These are phyloP conservation scores for Eutrigla gurnardus DNA, from an alignment of 2,797 vertebrate species.

Conservation along the genomic window DNA sequence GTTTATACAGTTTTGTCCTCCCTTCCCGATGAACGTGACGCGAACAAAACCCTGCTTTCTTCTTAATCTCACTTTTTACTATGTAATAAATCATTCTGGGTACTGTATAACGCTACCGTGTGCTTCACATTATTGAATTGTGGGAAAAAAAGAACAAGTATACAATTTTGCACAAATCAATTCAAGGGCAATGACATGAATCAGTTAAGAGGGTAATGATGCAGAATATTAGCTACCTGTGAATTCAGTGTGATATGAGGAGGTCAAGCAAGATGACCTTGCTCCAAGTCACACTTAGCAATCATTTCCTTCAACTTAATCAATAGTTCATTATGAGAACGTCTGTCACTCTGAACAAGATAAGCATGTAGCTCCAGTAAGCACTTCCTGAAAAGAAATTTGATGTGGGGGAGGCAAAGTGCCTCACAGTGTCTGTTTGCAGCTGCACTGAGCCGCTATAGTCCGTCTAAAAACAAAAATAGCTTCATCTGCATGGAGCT, in stretches of 20 bases:
- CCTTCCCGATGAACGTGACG: constrained; percentile 45
- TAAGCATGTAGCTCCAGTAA: not conserved
- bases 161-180: constrained; percentile 25
- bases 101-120: not conserved
- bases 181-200: constrained; percentile 39
- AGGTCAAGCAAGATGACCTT: constrained; percentile 48
- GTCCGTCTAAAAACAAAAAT: constrained; percentile 23
- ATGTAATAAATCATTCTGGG: constrained; percentile 61
- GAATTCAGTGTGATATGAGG: constrained; percentile 12
- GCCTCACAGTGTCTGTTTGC: constrained; percentile 9
- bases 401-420: not conserved
- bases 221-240: constrained; percentile 11
- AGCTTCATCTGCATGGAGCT: constrained; percentile 14
- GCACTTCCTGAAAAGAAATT: not conserved
- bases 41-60: constrained; percentile 5
- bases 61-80: constrained; percentile 41
- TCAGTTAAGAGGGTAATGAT: constrained; percentile 44
- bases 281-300: constrained; percentile 34
- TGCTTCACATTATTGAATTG: not conserved
- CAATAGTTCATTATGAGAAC: constrained; percentile 46
- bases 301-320: constrained; percentile 34
- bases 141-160: constrained; percentile 16
- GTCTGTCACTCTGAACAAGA: constrained; percentile 15
- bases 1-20: constrained; percentile 73
- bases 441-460: not conserved